Evolutionary conservation across 2,797 vertebrate genomes (phyloP), one percentile per base, ranked within the genome.

Genomic region (Helostoma temminkii): DNA sequence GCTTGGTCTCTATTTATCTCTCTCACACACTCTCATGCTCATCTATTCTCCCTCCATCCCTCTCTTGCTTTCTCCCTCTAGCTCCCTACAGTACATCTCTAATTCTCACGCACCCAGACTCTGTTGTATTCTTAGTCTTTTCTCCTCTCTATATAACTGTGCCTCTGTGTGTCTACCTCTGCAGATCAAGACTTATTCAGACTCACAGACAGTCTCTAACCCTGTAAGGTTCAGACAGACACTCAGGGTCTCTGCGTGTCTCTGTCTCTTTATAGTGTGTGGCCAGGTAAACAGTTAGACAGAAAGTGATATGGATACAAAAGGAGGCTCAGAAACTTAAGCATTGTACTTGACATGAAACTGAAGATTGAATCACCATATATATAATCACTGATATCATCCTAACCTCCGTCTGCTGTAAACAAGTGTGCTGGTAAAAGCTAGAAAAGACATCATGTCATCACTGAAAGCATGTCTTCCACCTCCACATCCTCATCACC

Each of bases 1-100:
- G 14, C 80, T 84, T 70, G 54, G 71, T 88, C 85, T 88, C 84
- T 85, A 74, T 89, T 87, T 83, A 81, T 88, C 83, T 87, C 86
- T 67, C 69, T 76, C 76, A 82, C 84, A 86, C 88, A 74, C 73
- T 74, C 78, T 79, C 80, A 81, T 77, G 80, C 79, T 89, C 85
- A 71, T 85, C 82, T 76, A 76, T 82, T 85, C 88, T 91, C 69
- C 72, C 77, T 83, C 57, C 21, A 3, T 86, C 71, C 66, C 78
- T 76, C 67, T 77, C 64, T 80, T 54, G 59, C 59, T 61, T 81
- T 81, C 71, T 84, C 67, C 81, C 72, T 83, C 58, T 74, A 83
- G 63, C 74, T 81, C 83, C 84, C 80, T 78, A 71, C 83, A 78
- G 85, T 80, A 69, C 76, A 74, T 81, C 79, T 80, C 76, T 83